Evolutionary conservation across 2,113 vertebrate species (phyloP), one percentile per base, ranked within the genome.

Genomic region (Crotophaga sulcirostris): DNA sequence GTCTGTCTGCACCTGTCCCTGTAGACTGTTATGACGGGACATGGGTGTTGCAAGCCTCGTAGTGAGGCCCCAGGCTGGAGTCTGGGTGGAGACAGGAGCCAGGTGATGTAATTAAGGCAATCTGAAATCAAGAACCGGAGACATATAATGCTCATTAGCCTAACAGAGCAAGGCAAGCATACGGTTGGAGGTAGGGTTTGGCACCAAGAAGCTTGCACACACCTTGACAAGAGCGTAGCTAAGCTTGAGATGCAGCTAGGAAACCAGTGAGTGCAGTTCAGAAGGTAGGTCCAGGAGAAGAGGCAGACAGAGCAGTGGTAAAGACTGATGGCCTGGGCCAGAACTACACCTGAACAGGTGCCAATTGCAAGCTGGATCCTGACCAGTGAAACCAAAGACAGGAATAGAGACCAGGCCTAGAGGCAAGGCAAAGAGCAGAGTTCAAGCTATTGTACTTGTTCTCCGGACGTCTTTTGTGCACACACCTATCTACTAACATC

Each of bases 71-170:
- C 34, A 0, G 89, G 92, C 90, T 90, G 63, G 77, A 93, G 86
- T 90, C 89, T 96, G 93, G 89, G 96, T 87, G 94, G 94, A 92
- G 92, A 21, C 67, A 85, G 92, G 78, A 96, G 85, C 85, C 55
- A 59, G 67, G 13, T 74, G 75, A 80, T 83, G 59, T 84, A 96
- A 94, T 96, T 84, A 93, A 94, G 68, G 36, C 72, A 90, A 84
- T 84, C 79, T 93, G 83, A 92, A 95, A 79, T 87, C 62, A 75
- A 78, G 80, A 92, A 84, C 79, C 59, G 44, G 80, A 93, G 64
- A 86, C 64, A 63, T 58, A 72, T 15, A 95, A 58, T n/a, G 42
- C 59, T 89, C 44, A 89, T 89, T 93, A 96, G 51, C 55, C 68
- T 90, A 28, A 74, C 42, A 88, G 75, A 74, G 42, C 16, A 34